Evolutionary conservation across 2,888 invertebrate genomes (phyloP), one percentile per base, ranked within the genome.

Genomic region (Nesidiocoris tenuis): DNA sequence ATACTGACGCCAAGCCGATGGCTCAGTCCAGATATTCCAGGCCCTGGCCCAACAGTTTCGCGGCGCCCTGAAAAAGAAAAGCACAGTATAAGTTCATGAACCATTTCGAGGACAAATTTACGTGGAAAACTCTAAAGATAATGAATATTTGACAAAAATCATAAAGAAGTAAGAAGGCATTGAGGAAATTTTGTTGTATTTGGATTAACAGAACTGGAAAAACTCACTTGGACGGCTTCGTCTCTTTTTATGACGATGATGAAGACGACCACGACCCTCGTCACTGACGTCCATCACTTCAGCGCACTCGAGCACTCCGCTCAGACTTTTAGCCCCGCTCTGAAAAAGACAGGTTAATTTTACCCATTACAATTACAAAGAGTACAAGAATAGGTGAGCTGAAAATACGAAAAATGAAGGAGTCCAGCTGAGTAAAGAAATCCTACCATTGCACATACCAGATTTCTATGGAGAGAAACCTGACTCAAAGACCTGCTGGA

Each of bases 321-420:
- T 77, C 19, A 79, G 61, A 56, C 77, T 78, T 56, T 77, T 76
- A n/a, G 77, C 76, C n/a, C 77, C 79, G 65, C 79, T 77, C 79
- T 79, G 25, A 7, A 70, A 64, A 39, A 23, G n/a, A n/a, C n/a
- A 9, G 17, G 9, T 16, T 16, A 16, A 61, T 61, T 9, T 16
- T 16, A 61, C 9, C 17, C 61, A 55, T 55, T 39, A 39, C 39
- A 39, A 39, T 39, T 39, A 39, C 39, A n/a, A n/a, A n/a, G n/a
- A n/a, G n/a, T n/a, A n/a, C n/a, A n/a, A n/a, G n/a, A n/a, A n/a
- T n/a, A n/a, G n/a, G n/a, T n/a, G n/a, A n/a, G n/a, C n/a, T n/a
- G n/a, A n/a, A n/a, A n/a, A n/a, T n/a, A n/a, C n/a, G n/a, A n/a
- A n/a, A n/a, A n/a, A n/a, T n/a, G n/a, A n/a, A n/a, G n/a, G n/a